Percentiles rank a stretch among this genome's conserved stretches.
Evolutionary conservation across 2,888 invertebrate genomes (phyloP).

Genomic region (Sepioteuthis lessoniana): DNA sequence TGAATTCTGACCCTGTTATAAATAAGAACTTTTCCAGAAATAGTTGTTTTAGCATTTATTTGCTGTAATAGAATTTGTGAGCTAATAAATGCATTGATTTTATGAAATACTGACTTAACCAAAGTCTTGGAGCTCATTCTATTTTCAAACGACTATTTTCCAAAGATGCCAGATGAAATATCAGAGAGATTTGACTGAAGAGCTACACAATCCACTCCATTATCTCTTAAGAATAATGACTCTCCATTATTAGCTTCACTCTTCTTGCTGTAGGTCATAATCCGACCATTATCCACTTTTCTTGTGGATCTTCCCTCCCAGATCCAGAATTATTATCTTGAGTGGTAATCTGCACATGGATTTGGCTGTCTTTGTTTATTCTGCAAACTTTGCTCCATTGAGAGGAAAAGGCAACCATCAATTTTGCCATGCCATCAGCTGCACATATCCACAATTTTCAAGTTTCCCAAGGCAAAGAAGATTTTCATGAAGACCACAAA

Average conservation of each 20-base stretch:
- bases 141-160: not conserved
- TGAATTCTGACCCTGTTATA: not conserved
- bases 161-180: not conserved
- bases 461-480: not conserved
- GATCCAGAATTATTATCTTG: slow-evolving; percentile 25
- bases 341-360: not conserved
- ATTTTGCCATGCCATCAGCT: not conserved
- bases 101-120: not conserved
- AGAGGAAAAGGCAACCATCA: not conserved
- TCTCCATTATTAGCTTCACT: not conserved
- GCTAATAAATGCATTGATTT: not conserved
- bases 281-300: not conserved
- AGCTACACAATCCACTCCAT: not conserved
- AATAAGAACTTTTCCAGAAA: not conserved
- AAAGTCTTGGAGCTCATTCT: not conserved
- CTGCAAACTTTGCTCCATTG: not conserved
- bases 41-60: not conserved
- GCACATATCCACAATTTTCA: not conserved
- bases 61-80: not conserved
- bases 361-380: not conserved
- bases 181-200: not conserved
- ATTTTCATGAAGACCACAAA: not conserved
- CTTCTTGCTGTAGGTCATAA: not conserved
- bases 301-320: not conserved
- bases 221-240: not conserved